A percentile compares a stretch with the other conserved stretches of the same genome.
Conservation (phyloP, 2,113 vertebrate species). For the Puntigrus tetrazona region DNA sequence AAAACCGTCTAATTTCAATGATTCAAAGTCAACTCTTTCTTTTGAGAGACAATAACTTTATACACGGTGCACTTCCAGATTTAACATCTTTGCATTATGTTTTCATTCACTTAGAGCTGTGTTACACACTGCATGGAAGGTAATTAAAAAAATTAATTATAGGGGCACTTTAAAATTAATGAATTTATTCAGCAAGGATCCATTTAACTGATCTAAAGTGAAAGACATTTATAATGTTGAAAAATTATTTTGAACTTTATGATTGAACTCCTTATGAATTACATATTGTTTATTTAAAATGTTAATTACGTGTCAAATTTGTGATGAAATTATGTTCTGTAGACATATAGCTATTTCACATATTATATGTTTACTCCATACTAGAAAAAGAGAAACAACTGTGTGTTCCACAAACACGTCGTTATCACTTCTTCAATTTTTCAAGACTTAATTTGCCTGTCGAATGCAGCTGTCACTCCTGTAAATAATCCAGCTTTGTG, state of each 20-base stretch:
- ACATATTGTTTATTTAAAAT: background rate
- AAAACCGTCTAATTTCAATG: no score
- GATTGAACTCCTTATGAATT: no score
- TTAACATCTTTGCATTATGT: no score
- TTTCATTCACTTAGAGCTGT: no score
- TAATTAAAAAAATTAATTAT: no score
- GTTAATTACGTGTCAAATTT: background rate
- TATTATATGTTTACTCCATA: background rate
- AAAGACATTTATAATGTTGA: background rate
- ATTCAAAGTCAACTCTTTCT: no score
- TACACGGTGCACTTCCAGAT: no score
- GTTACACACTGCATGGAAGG: no score
- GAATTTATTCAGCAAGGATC: background rate
- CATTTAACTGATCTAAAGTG: background rate
- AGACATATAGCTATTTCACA: background rate
- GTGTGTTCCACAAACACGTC: no score
- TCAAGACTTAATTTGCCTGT: background rate
- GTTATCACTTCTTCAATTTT: background rate
- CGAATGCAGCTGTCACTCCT: background rate
- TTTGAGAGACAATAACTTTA: no score
- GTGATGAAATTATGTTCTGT: background rate
- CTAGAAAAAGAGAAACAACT: background rate
- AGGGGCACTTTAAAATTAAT: no score
- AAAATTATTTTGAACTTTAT: background rate
- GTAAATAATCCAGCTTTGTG: background rate